phyloP scores from a whole-genome alignment of 2,113 vertebrate genomes.

The Micromys minutus region DNA sequence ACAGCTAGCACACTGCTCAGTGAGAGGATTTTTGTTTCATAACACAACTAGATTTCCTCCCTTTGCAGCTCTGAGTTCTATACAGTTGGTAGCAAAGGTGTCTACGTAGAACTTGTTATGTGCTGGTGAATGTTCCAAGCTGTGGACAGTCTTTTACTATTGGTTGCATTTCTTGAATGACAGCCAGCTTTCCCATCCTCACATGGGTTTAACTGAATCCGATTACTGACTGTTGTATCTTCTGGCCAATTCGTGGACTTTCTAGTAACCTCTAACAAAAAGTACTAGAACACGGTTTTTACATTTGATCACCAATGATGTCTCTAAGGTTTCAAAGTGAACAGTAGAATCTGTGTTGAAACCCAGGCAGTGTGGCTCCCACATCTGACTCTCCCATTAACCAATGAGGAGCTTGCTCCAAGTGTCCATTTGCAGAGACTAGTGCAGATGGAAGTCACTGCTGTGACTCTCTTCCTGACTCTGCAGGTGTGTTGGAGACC shows the following conservation, averaged over 20 bases:
- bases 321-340: background rate
- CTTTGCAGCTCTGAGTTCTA: background rate
- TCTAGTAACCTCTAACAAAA: constrained; percentile 20
- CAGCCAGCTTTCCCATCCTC: background rate
- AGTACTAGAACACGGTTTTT: background rate
- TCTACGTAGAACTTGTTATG: background rate
- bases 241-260: background rate
- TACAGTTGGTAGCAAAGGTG: background rate
- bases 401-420: background rate
- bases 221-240: background rate
- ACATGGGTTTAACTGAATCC: background rate
- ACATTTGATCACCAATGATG: background rate
- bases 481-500: background rate
- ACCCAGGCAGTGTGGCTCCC: background rate
- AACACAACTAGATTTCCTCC: background rate
- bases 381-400: background rate
- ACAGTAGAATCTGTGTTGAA: background rate
- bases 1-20: background rate
- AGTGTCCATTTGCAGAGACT: background rate
- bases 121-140: background rate
- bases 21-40: background rate
- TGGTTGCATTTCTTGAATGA: constrained; percentile 13
- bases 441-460: background rate
- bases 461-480: background rate
- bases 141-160: background rate